Base-by-base conservation (phyloP, 23 tunicate genomes). In the Styela clava region DNA sequence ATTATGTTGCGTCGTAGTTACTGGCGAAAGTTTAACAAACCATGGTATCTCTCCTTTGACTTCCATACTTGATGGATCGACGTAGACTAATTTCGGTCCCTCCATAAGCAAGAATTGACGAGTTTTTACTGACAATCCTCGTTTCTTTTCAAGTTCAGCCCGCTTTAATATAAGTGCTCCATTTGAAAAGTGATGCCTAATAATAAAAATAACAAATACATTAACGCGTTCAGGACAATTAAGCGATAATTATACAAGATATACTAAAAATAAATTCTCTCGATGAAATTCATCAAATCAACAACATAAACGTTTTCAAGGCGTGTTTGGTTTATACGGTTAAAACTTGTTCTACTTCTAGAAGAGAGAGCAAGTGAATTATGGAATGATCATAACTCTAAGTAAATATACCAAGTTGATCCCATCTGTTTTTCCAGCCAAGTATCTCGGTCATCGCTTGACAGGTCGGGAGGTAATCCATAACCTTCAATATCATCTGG, bases 11-110 rank as follows among this genome's bases (percentile, higher is more conserved):
- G n/a, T n/a, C n/a, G n/a, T n/a, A n/a, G n/a, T n/a, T n/a, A n/a
- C n/a, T n/a, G n/a, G n/a, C n/a, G n/a, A n/a, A n/a, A n/a, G n/a
- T n/a, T n/a, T n/a, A n/a, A 69, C 67, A 16, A 68, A 86, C 90
- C 85, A 80, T 3, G 90, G 90, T 62, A 86, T 86, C 73, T 86
- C 90, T 18, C 90, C 90, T 62, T 86, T 86, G 5, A 62, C 30
- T 61, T 86, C 90, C 90, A 86, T 79, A 22, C 70, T 73, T 22
- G 56, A 32, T 16, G 85, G 74, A 35, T 86, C 90, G 21, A 80
- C 73, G 35, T 86, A 86, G 19, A 86, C 62, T 35, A 86, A 36
- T 21, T 35, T 37, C 2, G 90, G 90, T 0, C 81, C 85, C 33
- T 86, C 85, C 34, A 81, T 36, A 24, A 86, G 61, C 3, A 86